These are phyloP conservation scores for Carollia perspicillata DNA, from an alignment of 2,113 vertebrate genomes.

Conservation along the genomic window DNA sequence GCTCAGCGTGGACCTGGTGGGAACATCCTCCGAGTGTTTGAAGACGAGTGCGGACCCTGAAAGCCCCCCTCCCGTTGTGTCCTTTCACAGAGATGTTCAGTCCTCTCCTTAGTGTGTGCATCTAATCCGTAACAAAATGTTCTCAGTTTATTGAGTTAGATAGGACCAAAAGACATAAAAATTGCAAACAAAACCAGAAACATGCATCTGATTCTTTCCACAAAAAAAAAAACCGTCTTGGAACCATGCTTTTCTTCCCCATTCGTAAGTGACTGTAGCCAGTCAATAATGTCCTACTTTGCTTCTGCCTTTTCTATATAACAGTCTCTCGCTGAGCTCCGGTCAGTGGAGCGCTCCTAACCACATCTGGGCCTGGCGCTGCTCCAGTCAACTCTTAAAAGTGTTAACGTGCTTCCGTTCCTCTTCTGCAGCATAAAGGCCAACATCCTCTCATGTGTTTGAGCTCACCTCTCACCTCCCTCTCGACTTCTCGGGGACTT, in stretches of 20 bases:
- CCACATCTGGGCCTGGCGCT: not conserved
- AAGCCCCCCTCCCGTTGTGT: not conserved
- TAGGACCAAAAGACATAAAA: not conserved
- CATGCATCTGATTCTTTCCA: not conserved
- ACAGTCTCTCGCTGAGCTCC: not conserved
- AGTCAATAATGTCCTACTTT: not conserved
- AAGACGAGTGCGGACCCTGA: not conserved
- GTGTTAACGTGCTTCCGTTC: not conserved
- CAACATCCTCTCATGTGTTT: not conserved
- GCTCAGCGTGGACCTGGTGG: not conserved
- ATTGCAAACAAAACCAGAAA: not conserved
- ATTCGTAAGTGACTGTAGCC: not conserved
- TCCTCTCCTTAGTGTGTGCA: not conserved
- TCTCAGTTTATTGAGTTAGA: not conserved
- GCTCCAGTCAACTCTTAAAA: not conserved
- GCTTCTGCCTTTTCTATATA: not conserved
- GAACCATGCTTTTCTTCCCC: not conserved
- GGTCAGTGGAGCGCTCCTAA: not conserved
- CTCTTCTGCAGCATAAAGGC: not conserved
- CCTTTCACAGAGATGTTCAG: not conserved
- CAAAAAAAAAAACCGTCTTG: not conserved
- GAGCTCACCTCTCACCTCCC: not conserved
- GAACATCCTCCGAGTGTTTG: not conserved
- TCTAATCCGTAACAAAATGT: not conserved
- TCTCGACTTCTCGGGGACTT: not conserved